phyloP scores from a whole-genome alignment of 2,113 vertebrate species.

The Ornithorhynchus anatinus region DNA sequence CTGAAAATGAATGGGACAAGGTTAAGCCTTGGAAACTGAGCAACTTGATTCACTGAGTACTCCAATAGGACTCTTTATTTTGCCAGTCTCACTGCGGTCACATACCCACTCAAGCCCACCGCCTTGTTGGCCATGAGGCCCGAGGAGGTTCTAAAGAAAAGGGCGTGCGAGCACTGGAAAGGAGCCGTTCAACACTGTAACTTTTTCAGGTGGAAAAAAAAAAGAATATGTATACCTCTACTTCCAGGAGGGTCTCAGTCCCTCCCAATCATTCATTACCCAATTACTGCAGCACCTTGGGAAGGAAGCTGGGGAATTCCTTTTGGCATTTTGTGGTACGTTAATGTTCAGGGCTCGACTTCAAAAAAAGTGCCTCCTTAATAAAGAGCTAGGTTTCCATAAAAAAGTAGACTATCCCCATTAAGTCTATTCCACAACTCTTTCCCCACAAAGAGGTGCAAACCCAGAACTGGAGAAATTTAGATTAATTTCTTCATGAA shows the following conservation, averaged over 20 bases:
- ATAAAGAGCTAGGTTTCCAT: slow-evolving; percentile 15
- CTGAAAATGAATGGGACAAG: slow-evolving; percentile 31
- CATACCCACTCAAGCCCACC: not conserved
- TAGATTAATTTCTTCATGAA: slow-evolving; percentile 4
- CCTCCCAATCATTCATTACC: not conserved
- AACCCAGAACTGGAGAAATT: slow-evolving; percentile 37
- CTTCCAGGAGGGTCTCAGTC: not conserved
- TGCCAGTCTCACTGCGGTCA: too few relatives aligned
- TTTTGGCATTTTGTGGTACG: not conserved
- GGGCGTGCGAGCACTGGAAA: not conserved
- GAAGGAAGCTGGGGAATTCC: not conserved
- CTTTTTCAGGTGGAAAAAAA: not conserved
- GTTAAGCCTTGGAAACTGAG: too few relatives aligned
- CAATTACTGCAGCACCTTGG: not conserved
- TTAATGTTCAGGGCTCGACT: not conserved
- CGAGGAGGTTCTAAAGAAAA: not conserved
- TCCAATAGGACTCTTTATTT: too few relatives aligned
- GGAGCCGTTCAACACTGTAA: not conserved
- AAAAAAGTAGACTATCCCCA: not conserved
- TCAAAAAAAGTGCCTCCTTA: not conserved
- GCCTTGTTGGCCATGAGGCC: not conserved
- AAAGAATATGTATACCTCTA: too few relatives aligned
- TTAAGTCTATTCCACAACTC: slow-evolving; percentile 22
- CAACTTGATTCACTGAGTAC: too few relatives aligned
- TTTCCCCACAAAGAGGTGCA: not conserved